Base-by-base conservation (phyloP, 2,888 invertebrate species). In the Quadriops clusia region DNA sequence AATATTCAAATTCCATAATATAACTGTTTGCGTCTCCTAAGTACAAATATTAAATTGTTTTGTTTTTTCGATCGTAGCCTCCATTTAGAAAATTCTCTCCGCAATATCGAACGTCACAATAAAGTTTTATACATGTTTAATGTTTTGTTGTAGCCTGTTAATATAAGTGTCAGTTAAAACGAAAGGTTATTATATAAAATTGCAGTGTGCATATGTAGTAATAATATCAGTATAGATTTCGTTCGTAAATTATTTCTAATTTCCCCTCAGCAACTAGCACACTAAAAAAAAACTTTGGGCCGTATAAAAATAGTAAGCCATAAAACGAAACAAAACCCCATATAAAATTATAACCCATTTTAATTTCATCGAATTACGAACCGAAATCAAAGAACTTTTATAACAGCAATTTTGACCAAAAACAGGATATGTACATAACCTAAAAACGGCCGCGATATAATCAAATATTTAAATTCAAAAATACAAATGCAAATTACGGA, bases 401-500 rank as follows among this genome's bases (percentile, higher is more conserved):
- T 27, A 6, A 15, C 13, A 27, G 15, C 25, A 12, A 22, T 32
- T 17, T 28, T 14, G n/a, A 17, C 15, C 25, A 23, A 30, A 29
- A 30, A 30, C 23, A 33, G 11, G 15, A 27, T 32, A 32, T 16
- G 16, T 20, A 18, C 17, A 25, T 17, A 32, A 22, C 16, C 11
- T 33, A 21, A 26, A 22, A 33, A 13, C 14, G 11, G 14, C 9
- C 17, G 18, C 28, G 35, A 34, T 28, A 33, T 33, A 36, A 36
- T 36, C 33, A 36, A 28, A 36, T 30, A 36, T 36, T 36, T 28
- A 36, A 36, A 36, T 36, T 28, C 28, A 34, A 29, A 34, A 28
- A 33, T 33, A 23, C 28, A 33, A 32, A 32, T 32, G 32, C 32
- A 32, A 32, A 32, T 32, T 14, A 10, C 21, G 27, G 20, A 28